phyloP scores from a whole-genome alignment of 2,888 invertebrate species.

The Athalia cordata region DNA sequence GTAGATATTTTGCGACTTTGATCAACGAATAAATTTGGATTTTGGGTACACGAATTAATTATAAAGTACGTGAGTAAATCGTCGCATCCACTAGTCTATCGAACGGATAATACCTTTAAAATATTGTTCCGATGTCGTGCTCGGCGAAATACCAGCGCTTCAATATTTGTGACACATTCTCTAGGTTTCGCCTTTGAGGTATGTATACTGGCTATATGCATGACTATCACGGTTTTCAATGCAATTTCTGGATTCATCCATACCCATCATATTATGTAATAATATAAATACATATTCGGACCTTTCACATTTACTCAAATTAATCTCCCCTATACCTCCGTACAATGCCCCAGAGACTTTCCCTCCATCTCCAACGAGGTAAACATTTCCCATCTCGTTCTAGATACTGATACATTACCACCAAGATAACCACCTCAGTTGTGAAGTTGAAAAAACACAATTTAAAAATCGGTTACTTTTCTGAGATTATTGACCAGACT shows the following conservation, averaged over 20 bases:
- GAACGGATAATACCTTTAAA: neutral
- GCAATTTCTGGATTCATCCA: neutral
- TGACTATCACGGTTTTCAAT: too few relatives aligned
- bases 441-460: neutral
- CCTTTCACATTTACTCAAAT: neutral
- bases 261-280: neutral
- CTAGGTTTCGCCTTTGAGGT: neutral
- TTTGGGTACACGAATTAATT: neutral
- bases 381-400: too few relatives aligned
- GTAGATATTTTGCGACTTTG: conserved; percentile 30
- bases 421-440: too few relatives aligned
- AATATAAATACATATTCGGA: neutral
- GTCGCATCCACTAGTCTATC: neutral
- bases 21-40: neutral
- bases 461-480: neutral
- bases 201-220: too few relatives aligned
- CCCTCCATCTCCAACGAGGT: too few relatives aligned
- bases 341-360: neutral
- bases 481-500: neutral
- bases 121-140: neutral
- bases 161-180: conserved; percentile 30
- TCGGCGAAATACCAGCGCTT: neutral
- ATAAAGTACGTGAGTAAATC: conserved; percentile 16
- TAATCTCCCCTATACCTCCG: neutral
- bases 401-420: too few relatives aligned